Evolutionary conservation across 1,140 invertebrate species (phyloP).

Genomic region (Bombus sibiricus): DNA sequence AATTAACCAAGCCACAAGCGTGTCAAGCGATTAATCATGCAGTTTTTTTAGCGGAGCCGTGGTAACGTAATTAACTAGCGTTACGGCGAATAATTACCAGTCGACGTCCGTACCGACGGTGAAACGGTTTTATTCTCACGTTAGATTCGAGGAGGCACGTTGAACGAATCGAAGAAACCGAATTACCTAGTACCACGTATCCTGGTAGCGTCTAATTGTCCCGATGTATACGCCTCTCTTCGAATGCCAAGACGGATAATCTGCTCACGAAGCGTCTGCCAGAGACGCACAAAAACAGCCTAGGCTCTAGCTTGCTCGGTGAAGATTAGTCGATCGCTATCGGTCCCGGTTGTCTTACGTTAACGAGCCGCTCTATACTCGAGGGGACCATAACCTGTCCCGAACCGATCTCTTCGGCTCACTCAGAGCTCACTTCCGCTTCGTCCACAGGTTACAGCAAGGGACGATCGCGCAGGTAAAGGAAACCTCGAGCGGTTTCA

Average conservation of each 20-base stretch:
- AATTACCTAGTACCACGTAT: conserved; percentile 36
- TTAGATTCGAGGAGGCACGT: too few relatives aligned
- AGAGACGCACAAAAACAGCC: conserved; percentile 60
- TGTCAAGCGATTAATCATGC: conserved; percentile 37
- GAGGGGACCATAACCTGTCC: conserved; percentile 51
- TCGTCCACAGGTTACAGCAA: conserved; percentile 9
- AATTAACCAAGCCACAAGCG: conserved; percentile 30
- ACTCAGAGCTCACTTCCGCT: conserved; percentile 48
- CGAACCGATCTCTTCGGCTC: conserved; percentile 61
- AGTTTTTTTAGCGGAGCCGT: neutral
- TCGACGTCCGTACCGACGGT: neutral
- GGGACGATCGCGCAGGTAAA: conserved; percentile 53
- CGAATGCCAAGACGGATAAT: conserved; percentile 58
- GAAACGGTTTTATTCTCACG: conserved; percentile 10
- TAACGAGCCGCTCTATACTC: conserved; percentile 69
- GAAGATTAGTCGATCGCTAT: conserved; percentile 75
- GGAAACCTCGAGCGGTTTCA: neutral
- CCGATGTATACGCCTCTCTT: conserved; percentile 25
- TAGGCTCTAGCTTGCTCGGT: conserved; percentile 29
- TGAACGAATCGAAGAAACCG: neutral
- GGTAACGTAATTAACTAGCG: conserved; percentile 30
- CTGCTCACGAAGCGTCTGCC: conserved; percentile 51
- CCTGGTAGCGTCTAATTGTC: conserved; percentile 55
- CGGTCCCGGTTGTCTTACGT: conserved; percentile 67
- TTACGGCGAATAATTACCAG: conserved; percentile 20